Base-by-base conservation (phyloP, 2,113 vertebrate genomes). In the Panthera leo region DNA sequence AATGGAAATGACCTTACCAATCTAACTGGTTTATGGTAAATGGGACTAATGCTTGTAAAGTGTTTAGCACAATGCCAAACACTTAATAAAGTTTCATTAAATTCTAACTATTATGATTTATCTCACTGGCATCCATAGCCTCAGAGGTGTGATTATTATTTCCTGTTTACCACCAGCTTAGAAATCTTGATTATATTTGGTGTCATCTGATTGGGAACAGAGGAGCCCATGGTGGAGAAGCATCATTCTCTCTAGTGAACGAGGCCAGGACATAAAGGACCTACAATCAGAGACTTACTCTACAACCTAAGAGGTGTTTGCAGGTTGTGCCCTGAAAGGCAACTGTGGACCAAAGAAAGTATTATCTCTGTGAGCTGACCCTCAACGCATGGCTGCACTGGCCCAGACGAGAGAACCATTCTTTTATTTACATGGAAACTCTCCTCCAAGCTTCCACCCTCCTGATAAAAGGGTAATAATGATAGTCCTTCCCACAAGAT, bases 391-490 rank as follows among this genome's bases (percentile, higher is more conserved):
- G 18, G 7, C 27, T 45, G 3, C 2, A 58, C 36, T 61, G 51
- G 7, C 42, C 36, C 15, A 36, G 16, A 70, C 0, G 0, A 4
- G 14, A 1, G 0, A 0, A 27, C 2, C 63, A 5, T 88, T 79
- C 51, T 88, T 29, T 58, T 76, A 29, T 53, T 90, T 80, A 31
- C 48, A 76, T 0, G 45, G 53, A 45, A 71, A 53, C 3, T 67
- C 27, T 19, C 89, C 58, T 79, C 34, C 5, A 31, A 85, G 27
- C 6, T 8, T 87, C 29, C 13, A 58, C 25, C 2, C 13, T 86
- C 45, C 73, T 93, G 9, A 45, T 36, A 39, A 53, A 70, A 71
- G 55, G 34, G 53, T 9, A 14, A 29, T 68, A 25, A 7, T 10
- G n/a, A 36, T 61, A 45, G 10, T 58, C 39, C 25, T 5, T 71